Percentiles rank a stretch among this genome's conserved stretches.
phyloP scores from a whole-genome alignment of 2,113 vertebrate species.

The Brachyhypopomus occidentalis region DNA sequence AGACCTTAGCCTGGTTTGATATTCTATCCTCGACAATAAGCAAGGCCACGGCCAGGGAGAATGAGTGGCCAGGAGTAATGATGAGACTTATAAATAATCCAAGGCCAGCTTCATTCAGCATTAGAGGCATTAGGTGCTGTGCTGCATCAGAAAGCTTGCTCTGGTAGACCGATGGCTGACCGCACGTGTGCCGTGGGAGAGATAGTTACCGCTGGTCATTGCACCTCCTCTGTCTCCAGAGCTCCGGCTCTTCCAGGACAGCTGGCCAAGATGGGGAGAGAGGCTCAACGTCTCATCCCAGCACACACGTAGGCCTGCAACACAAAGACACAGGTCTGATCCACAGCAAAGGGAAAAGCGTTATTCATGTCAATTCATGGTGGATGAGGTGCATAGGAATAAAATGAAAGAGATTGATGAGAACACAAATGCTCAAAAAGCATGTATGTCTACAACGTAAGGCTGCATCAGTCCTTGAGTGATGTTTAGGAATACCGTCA shows the following conservation, averaged over 20 bases:
- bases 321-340: constrained; percentile 21
- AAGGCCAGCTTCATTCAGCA: background rate
- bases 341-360: background rate
- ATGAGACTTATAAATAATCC: constrained; percentile 14
- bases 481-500: background rate
- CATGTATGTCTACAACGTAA: too few species aligned
- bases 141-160: background rate
- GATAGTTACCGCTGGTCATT: constrained; percentile 87
- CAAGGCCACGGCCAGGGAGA: constrained; percentile 11
- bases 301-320: constrained; percentile 69
- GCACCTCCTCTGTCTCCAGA: constrained; percentile 67
- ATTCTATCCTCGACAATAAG: background rate
- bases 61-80: background rate
- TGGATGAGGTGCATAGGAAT: background rate
- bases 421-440: too few species aligned
- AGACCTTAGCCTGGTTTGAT: background rate
- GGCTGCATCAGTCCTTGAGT: too few species aligned
- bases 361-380: background rate
- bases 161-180: background rate
- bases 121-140: background rate
- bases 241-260: constrained; percentile 67
- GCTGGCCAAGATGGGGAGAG: constrained; percentile 21
- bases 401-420: background rate
- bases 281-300: constrained; percentile 63
- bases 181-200: constrained; percentile 1